A percentile compares a stretch with the other conserved stretches of the same genome.
phyloP scores from a whole-genome alignment of 2,113 vertebrate species.

The Tauraco erythrolophus region DNA sequence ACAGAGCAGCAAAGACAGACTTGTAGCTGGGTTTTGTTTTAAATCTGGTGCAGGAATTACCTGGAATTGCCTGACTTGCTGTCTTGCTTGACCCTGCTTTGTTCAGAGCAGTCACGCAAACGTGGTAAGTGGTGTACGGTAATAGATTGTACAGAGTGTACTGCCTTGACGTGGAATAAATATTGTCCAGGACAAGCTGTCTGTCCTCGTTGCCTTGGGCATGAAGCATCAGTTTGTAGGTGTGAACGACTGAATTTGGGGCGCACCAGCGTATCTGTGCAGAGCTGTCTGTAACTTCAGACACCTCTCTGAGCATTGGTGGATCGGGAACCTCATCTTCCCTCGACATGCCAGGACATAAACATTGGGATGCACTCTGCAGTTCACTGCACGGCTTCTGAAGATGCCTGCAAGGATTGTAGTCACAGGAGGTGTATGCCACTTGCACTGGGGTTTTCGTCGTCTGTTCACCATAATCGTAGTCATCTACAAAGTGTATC shows the following conservation, averaged over 20 bases:
- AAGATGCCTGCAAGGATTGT: slow-evolving; percentile 80
- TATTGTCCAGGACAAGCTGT: slow-evolving; percentile 47
- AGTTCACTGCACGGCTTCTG: slow-evolving; percentile 79
- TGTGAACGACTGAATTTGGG: slow-evolving; percentile 77
- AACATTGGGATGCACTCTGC: slow-evolving; percentile 60
- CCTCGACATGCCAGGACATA: slow-evolving; percentile 70
- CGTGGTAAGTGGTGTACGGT: slow-evolving; percentile 71
- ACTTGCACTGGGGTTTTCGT: background rate
- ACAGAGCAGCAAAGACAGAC: slow-evolving; percentile 64
- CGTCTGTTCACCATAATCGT: background rate
- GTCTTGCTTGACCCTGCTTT: slow-evolving; percentile 71
- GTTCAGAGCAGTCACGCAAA: slow-evolving; percentile 78
- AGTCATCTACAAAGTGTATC: slow-evolving; percentile 32
- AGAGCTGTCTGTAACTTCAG: slow-evolving; percentile 75
- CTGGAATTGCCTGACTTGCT: background rate
- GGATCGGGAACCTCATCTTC: slow-evolving; percentile 73
- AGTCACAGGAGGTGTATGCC: slow-evolving; percentile 55
- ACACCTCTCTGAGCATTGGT: slow-evolving; percentile 62
- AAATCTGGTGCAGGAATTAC: slow-evolving; percentile 61
- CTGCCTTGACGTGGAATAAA: slow-evolving; percentile 74
- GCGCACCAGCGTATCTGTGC: slow-evolving; percentile 80
- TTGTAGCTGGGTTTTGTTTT: slow-evolving; percentile 72
- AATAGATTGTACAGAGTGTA: slow-evolving; percentile 72
- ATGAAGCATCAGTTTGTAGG: slow-evolving; percentile 72
- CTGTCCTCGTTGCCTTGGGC: background rate